Base-by-base conservation (phyloP, 2,888 invertebrate species). In the Cerastis leucographa region DNA sequence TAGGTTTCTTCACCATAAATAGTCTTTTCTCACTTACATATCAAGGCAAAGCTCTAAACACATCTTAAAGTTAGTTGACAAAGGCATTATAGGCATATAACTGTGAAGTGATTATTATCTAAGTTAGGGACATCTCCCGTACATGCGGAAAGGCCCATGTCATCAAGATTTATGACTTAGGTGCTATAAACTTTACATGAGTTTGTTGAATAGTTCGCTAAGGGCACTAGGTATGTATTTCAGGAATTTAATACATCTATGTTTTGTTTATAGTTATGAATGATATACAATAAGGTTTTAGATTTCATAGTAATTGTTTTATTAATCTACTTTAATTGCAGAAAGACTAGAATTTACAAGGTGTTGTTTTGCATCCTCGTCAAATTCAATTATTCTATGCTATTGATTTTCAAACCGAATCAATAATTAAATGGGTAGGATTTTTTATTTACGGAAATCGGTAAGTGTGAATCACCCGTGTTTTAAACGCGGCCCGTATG, bases 91-190 rank as follows among this genome's bases (percentile, higher is more conserved):
- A 59, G 17, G 51, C 46, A 56, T 56, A 54, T 44, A 83, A 85
- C 46, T 66, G 67, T 72, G 44, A 76, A 78, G 83, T 76, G 76
- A 87, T 85, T 78, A 83, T 87, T 77, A 83, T 80, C 66, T 70
- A 66, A 85, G 83, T 85, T 88, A n/a, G 78, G 87, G 76, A 69
- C 82, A 80, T 67, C 68, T n/a, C 74, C 56, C 62, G 69, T 76
- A 74, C 74, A 83, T 29, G 62, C 67, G 74, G 72, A 84, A 80
- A 76, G 85, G 80, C 78, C 84, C 82, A 75, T 74, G 81, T 85
- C 87, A 81, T 84, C 61, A 74, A 87, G 87, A 87, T 87, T 87
- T 87, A 87, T 85, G 78, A 62, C 76, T 75, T 51, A 62, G 76
- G 61, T 65, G 76, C 87, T 87, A 88, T 79, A 87, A 87, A 87